Base-by-base conservation (phyloP, 2,113 vertebrate species). In the Phasianus colchicus region DNA sequence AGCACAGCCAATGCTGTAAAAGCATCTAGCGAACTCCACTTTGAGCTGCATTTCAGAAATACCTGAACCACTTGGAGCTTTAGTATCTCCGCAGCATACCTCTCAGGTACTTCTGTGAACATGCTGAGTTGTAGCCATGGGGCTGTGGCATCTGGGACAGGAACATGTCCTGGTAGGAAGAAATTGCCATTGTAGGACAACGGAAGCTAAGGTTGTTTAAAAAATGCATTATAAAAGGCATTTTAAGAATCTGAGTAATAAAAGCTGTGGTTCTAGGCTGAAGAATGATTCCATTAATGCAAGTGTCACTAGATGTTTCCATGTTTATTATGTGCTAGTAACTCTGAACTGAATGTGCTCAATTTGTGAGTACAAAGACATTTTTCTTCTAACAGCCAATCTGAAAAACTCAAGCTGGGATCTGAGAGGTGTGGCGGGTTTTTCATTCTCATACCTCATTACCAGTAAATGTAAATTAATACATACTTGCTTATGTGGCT, bases 271-370 rank as follows among this genome's bases (percentile, higher is more conserved):
- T 83, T 95, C 69, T 69, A 91, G 61, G 69, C 48, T 81, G 77
- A 95, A 91, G 93, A 95, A 95, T 72, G 43, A 92, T 58, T 81
- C 82, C 76, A 95, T 95, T 97, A 95, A 88, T 92, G 79, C 75
- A 95, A 90, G 83, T 8, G 30, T 89, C 94, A 91, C 85, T 95
- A 76, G 85, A 95, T 95, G 79, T 88, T 96, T 96, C 89, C 38
- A 45, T 86, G 96, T 92, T 96, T 96, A 96, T 95, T 91, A 95
- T 66, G 76, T 96, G 95, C 79, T 75, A 91, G 76, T 65, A 83
- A 92, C 76, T 94, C 85, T 80, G 69, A 40, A 54, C 60, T 92
- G 89, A 89, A 88, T 32, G 61, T 72, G 79, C 48, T 83, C 91
- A 57, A 71, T 89, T 91, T 89, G 72, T 83, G 80, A 91, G 63